Percentiles rank a stretch among this genome's conserved stretches.
These are phyloP conservation scores for Eupithecia dodoneata DNA, from an alignment of 2,888 invertebrate genomes.

Conservation along the genomic window DNA sequence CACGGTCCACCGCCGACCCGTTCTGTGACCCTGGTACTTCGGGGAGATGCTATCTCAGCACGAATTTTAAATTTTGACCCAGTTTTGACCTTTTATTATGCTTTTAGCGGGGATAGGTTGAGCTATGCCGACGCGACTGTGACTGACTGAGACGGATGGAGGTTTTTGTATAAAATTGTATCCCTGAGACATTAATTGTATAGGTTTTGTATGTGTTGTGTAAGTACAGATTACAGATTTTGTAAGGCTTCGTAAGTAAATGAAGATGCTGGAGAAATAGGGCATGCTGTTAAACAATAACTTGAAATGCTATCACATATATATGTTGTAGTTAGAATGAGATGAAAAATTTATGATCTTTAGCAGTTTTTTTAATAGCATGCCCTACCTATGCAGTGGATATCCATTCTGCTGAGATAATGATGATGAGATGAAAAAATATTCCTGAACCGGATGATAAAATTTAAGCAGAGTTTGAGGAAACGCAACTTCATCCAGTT, in stretches of 20 bases:
- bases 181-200: neutral
- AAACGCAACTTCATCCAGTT: neutral
- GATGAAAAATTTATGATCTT: neutral
- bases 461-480: neutral
- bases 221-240: too few relatives aligned
- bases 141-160: neutral
- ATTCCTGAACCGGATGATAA: neutral
- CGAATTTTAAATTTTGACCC: constrained; percentile 40
- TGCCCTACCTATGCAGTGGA: neutral
- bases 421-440: neutral
- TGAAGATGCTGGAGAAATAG: neutral
- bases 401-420: neutral
- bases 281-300: neutral
- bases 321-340: neutral
- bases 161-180: neutral
- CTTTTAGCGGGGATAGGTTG: neutral
- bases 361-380: neutral
- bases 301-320: neutral
- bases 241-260: neutral
- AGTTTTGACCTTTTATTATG: constrained; percentile 17
- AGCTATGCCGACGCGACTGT: neutral
- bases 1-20: constrained; percentile 68
- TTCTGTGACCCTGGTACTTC: constrained; percentile 56
- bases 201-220: neutral
- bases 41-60: constrained; percentile 43